These are phyloP conservation scores for Dicyrtomina minuta DNA, from an alignment of 2,888 invertebrate genomes.

Conservation along the genomic window DNA sequence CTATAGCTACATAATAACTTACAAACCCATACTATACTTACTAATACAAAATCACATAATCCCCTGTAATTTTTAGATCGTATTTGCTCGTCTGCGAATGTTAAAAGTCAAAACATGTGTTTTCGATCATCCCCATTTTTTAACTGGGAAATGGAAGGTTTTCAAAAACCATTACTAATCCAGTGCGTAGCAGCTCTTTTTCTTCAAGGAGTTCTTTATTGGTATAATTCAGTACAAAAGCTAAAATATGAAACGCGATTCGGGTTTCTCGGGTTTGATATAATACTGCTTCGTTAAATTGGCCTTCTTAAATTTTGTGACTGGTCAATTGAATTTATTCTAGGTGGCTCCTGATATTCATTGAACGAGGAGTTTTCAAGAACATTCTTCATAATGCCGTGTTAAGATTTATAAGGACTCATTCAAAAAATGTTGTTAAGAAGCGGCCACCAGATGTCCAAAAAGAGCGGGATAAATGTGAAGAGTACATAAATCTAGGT, in stretches of 20 bases:
- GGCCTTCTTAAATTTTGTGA: background rate
- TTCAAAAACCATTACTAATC: slow-evolving; percentile 27
- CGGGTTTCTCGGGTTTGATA: background rate
- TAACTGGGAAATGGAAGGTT: slow-evolving; percentile 14
- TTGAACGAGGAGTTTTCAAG: slow-evolving; percentile 28
- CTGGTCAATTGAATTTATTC: background rate
- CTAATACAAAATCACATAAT: no score
- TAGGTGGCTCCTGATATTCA: slow-evolving; percentile 38
- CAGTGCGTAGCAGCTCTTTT: slow-evolving; percentile 31
- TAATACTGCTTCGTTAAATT: background rate
- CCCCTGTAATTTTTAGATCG: slow-evolving; percentile 25
- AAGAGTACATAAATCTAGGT: slow-evolving; percentile 3
- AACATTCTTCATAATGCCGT: slow-evolving; percentile 33
- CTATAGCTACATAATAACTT: no score
- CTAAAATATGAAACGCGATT: slow-evolving; percentile 7
- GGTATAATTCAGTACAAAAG: slow-evolving; percentile 32
- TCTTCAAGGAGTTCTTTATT: slow-evolving; percentile 45
- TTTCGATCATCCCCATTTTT: slow-evolving; percentile 29
- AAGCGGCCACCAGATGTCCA: slow-evolving; percentile 18
- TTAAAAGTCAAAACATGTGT: slow-evolving; percentile 24
- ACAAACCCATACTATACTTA: no score
- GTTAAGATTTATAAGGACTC: slow-evolving; percentile 30
- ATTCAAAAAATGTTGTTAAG: background rate
- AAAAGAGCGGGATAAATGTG: slow-evolving; percentile 12
- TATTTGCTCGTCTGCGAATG: slow-evolving; percentile 27